A percentile compares a stretch with the other conserved stretches of the same genome.
These are phyloP conservation scores for Typhlomys cinereus DNA, from an alignment of 2,113 vertebrate species.

Conservation along the genomic window DNA sequence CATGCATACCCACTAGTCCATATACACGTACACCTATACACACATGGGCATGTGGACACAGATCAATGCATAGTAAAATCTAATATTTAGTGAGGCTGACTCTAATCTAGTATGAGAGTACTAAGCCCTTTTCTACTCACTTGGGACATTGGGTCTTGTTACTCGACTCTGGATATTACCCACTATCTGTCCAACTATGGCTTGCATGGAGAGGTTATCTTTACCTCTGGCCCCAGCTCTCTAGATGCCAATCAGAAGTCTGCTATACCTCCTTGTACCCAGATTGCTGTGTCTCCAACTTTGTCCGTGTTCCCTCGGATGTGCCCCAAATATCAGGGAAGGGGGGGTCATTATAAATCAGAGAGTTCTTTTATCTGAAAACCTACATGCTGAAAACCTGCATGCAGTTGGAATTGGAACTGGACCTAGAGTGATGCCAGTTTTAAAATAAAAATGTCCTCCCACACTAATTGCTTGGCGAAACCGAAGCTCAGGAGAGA, in stretches of 20 bases:
- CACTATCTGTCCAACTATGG: too few relatives aligned
- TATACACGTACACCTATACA: too few relatives aligned
- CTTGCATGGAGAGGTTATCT: neutral
- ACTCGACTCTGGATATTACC: neutral
- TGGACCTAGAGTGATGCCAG: neutral
- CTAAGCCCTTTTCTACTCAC: neutral
- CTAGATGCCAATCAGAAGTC: neutral
- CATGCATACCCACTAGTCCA: too few relatives aligned
- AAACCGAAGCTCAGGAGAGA: neutral
- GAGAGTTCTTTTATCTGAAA: neutral
- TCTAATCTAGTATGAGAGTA: neutral
- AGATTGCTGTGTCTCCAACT: neutral
- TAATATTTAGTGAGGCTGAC: neutral
- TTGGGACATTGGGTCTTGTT: neutral
- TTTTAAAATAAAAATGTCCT: constrained; percentile 13
- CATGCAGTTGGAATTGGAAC: neutral
- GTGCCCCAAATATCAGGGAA: neutral
- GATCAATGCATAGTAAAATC: neutral
- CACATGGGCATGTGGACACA: neutral
- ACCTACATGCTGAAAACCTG: neutral
- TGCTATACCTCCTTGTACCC: neutral
- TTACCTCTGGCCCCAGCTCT: neutral
- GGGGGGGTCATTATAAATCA: neutral
- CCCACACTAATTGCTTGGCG: neutral
- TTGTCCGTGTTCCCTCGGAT: neutral